Evolutionary conservation across 2,113 vertebrate species (phyloP), one percentile per base, ranked within the genome.

Genomic region (Riparia riparia): DNA sequence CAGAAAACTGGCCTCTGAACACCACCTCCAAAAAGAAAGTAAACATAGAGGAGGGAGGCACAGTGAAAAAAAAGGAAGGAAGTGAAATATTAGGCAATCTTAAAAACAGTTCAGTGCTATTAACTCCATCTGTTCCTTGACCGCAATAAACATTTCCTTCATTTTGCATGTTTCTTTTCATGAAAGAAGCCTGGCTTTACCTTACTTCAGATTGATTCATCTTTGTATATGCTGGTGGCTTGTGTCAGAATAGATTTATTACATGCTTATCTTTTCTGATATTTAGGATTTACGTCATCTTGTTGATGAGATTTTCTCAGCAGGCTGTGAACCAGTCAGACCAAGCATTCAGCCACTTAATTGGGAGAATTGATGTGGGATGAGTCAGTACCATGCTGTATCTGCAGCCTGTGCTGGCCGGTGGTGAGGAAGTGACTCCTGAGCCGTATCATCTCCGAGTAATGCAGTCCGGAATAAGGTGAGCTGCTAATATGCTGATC

Each of bases 221-320:
- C 45, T 42, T 86, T 91, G 49, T 42, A 39, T 32, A 34, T 16
- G 21, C 45, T 82, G 56, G 66, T 74, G 79, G 9, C 32, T 80
- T 74, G 21, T 89, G 80, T 65, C 87, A 87, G 74, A 78, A 89
- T 49, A 95, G 94, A 97, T 96, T 92, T 97, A 95, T 95, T 95
- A 93, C 93, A 39, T 85, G 80, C 50, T 98, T 97, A 89, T 97
- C 95, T 93, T 90, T 93, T 72, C 76, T 77, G 89, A 71, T 95
- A 94, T 91, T 97, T 94, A 95, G 85, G 91, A 83, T 83, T 85
- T 90, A 95, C 89, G 56, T 97, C 96, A 97, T 85, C 29, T 42
- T 49, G 47, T 39, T 65, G 71, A 89, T 74, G 83, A 65, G 50
- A 61, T 94, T 89, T 95, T 69, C 77, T 64, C 44, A 68, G 39